Percentiles rank a stretch among this genome's conserved stretches.
These are phyloP conservation scores for Bhutanitis thaidina DNA, from an alignment of 2,888 invertebrate species.

Conservation along the genomic window DNA sequence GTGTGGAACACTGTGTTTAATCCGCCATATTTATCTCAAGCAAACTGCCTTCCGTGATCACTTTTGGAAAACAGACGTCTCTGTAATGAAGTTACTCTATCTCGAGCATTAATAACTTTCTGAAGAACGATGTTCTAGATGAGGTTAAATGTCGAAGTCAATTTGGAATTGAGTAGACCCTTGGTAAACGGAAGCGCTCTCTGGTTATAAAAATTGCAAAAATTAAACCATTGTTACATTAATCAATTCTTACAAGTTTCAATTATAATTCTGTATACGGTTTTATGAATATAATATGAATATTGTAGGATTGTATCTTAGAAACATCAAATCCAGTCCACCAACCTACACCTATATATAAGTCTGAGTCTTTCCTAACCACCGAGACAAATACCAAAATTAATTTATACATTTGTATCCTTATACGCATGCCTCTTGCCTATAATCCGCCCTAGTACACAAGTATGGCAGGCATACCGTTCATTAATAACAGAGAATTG, in stretches of 20 bases:
- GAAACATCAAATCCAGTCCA: too few species aligned
- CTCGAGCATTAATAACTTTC: neutral
- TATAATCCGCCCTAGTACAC: constrained; percentile 7
- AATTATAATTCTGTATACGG: too few species aligned
- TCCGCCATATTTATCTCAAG: constrained; percentile 10
- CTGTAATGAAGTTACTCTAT: constrained; percentile 5
- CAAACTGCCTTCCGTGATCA: neutral
- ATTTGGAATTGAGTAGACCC: neutral
- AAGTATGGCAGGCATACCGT: constrained; percentile 23
- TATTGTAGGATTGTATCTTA: too few species aligned
- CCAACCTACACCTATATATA: too few species aligned
- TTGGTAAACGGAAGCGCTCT: neutral
- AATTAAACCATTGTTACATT: too few species aligned
- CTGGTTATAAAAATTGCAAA: neutral
- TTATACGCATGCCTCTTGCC: constrained; percentile 9
- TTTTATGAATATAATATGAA: too few species aligned
- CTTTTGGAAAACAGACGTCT: constrained; percentile 2
- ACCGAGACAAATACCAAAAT: constrained; percentile 9
- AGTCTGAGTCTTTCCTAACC: too few species aligned
- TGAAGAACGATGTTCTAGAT: neutral
- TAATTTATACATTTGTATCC: constrained; percentile 7
- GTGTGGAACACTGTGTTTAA: constrained; percentile 17
- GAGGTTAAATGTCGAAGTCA: constrained; percentile 3
- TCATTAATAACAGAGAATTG: constrained; percentile 47
- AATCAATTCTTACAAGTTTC: too few species aligned